A percentile compares a stretch with the other conserved stretches of the same genome.
Conservation (phyloP, 1,140 invertebrate species). For the Drepana arcuata region DNA sequence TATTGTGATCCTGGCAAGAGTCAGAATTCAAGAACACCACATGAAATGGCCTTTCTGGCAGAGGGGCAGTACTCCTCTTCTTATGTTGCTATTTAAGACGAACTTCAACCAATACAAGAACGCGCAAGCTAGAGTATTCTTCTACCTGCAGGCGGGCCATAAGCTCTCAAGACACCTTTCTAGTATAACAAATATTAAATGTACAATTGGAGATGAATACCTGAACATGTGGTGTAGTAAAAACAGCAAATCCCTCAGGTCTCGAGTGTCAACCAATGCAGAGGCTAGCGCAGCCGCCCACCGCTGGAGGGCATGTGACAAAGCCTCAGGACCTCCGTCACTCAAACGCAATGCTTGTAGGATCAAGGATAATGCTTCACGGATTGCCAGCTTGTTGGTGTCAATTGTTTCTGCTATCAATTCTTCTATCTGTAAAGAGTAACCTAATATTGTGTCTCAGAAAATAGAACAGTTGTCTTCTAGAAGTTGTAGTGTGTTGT, state of each 20-base stretch:
- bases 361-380: conserved; percentile 37
- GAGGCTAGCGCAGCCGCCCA: conserved; percentile 36
- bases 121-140: too few species aligned
- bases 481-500: too few species aligned
- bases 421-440: conserved; percentile 54
- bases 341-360: conserved; percentile 37
- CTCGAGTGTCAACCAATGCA: conserved; percentile 26
- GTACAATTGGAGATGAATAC: conserved; percentile 13
- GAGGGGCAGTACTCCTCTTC: too few species aligned
- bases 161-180: too few species aligned
- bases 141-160: background rate
- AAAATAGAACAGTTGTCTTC: too few species aligned
- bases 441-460: too few species aligned
- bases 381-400: conserved; percentile 30
- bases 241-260: conserved; percentile 38
- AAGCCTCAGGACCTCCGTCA: conserved; percentile 24
- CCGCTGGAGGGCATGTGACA: conserved; percentile 31
- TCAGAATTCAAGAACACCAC: too few species aligned
- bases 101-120: too few species aligned
- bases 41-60: too few species aligned
- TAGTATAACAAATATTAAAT: background rate
- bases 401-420: conserved; percentile 36
- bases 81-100: too few species aligned
- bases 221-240: conserved; percentile 49
- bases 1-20: too few species aligned